Evolutionary conservation across 2,888 invertebrate genomes (phyloP).

Genomic region (Prenolepis imparis): DNA sequence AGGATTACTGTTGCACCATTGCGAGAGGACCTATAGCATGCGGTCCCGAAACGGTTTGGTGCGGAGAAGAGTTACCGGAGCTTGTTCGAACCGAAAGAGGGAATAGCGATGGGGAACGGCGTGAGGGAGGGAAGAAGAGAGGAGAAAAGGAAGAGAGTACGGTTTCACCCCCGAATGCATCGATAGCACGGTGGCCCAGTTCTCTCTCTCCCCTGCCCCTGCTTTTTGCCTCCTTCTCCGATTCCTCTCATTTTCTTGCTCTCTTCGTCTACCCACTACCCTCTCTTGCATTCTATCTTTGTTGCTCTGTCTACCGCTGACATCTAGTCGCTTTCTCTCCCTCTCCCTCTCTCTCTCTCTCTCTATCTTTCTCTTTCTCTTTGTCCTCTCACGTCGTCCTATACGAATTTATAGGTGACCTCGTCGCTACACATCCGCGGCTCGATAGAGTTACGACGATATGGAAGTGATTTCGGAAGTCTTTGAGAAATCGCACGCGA

Average conservation of each 20-base stretch:
- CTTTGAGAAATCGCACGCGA: constrained; percentile 51
- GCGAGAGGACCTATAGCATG: constrained; percentile 54
- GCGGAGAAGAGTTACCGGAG: constrained; percentile 59
- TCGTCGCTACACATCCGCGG: constrained; percentile 73
- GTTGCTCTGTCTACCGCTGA: constrained; percentile 47
- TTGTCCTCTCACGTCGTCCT: constrained; percentile 27
- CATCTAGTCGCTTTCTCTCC: constrained; percentile 33
- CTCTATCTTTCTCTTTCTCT: constrained; percentile 17
- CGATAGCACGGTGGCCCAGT: constrained; percentile 80
- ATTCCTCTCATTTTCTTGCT: constrained; percentile 46
- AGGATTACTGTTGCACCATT: constrained; percentile 73
- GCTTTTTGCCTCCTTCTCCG: constrained; percentile 33
- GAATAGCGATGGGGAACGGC: constrained; percentile 48
- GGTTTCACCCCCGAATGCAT: constrained; percentile 78
- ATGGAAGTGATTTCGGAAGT: constrained; percentile 74
- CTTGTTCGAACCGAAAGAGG: constrained; percentile 57
- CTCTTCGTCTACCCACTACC: constrained; percentile 19
- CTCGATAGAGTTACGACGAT: constrained; percentile 75
- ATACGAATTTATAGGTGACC: constrained; percentile 73
- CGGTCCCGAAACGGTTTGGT: constrained; percentile 68
- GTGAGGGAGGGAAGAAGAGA: constrained; percentile 62
- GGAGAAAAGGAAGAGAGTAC: constrained; percentile 70
- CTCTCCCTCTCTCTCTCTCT: constrained; percentile 2
- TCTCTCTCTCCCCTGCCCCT: constrained; percentile 64
- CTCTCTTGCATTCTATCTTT: constrained; percentile 28